Base-by-base conservation (phyloP, 2,888 invertebrate genomes). In the Erannis defoliaria region DNA sequence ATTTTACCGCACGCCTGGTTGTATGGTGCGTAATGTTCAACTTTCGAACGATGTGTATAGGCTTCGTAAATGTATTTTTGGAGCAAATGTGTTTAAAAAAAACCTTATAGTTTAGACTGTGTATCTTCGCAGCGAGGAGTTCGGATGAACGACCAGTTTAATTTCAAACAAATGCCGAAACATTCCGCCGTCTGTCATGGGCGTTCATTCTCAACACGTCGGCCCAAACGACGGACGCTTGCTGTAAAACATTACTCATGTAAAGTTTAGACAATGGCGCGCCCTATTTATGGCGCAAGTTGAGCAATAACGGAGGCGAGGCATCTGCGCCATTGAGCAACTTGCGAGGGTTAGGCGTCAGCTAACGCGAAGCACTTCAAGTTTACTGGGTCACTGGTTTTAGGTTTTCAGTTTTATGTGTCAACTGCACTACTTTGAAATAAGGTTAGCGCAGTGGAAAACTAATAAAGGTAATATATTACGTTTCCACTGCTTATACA, bases 241-340 rank as follows among this genome's bases (percentile, higher is more conserved):
- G 70, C 66, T 74, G 68, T 74, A 75, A 77, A 75, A 73, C 76
- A 82, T 82, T 77, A 81, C 71, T 81, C 81, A 78, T 74, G 60
- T 62, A 64, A 81, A 84, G 81, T 84, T 81, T 79, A 74, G 77
- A 82, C 81, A 78, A 78, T 78, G 77, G 76, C 75, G 70, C 73
- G 70, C 77, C 76, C 76, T 83, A 82, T 80, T 82, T 77, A 78
- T 77, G 74, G 69, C 70, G 57, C 64, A 77, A 80, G 76, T 82
- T 80, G 75, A 67, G 75, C 75, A 81, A 77, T 78, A 80, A 79
- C 74, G 68, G 65, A 62, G 57, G 61, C 60, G 53, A 62, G 65
- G 56, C 68, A 70, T 67, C 67, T 68, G 72, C 58, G 67, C 64
- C 62, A 50, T 61, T 56, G 40, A 51, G 35, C 56, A 40, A 53